Evolutionary conservation across 2,888 invertebrate genomes (phyloP), one percentile per base, ranked within the genome.

Genomic region (Cinara cedri): DNA sequence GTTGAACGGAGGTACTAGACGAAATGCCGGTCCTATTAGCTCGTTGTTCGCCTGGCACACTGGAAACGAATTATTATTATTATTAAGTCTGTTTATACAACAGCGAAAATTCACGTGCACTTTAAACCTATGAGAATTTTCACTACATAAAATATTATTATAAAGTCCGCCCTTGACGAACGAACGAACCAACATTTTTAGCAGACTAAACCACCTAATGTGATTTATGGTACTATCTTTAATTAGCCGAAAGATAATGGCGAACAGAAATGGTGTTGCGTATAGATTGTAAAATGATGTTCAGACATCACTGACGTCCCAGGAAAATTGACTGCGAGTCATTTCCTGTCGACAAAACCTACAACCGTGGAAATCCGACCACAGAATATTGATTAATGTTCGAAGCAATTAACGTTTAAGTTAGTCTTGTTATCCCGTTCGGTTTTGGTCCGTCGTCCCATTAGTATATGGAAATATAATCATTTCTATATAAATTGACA

Each of bases 1-100:
- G 85, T 90, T 90, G 85, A 91, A 91, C 42, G 91, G 89, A 6
- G 93, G 93, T 85, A 92, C 92, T 83, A 88, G 87, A 83, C 89
- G 87, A 86, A 92, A 90, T 83, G 88, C 88, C 81, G 90, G 89
- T 83, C 91, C 90, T 84, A 92, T 91, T 81, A 92, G 89, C 87
- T 93, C 92, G 83, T 89, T 86, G 82, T 85, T 86, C 81, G 88
- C 88, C 68, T 86, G 85, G 82, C 87, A 87, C 85, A 87, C 89
- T 89, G 87, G 65, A 87, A 87, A 85, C 85, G 85, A 82, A 81
- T 68, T 14, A 42, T 9, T 24, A 24, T n/a, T 19, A 42, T n/a
- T 21, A 34, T 34, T 34, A 6, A 3, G 34, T 34, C 6, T 34
- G 34, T 34, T 51, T 6, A 51, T 51, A 51, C 14, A 51, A 44